Percentiles rank a stretch among this genome's conserved stretches.
These are phyloP conservation scores for Spisula solida DNA, from an alignment of 2,888 invertebrate species.

Conservation along the genomic window DNA sequence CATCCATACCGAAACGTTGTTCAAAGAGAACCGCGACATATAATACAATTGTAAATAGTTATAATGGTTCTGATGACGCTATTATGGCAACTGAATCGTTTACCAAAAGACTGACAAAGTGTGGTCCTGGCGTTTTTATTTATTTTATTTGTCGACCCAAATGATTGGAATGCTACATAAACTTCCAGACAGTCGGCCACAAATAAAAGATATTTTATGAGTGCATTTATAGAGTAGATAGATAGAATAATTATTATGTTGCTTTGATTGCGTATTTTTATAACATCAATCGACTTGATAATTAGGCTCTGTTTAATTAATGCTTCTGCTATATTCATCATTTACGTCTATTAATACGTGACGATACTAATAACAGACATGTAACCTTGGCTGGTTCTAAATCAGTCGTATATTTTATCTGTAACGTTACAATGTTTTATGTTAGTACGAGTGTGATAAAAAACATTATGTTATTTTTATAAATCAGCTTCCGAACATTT, in stretches of 20 bases:
- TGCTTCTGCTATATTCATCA: background rate
- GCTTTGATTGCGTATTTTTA: background rate
- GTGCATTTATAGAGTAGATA: background rate
- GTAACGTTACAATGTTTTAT: no score
- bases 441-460: no score
- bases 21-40: no score
- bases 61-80: no score
- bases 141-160: background rate
- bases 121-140: background rate
- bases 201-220: background rate
- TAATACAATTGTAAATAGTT: no score
- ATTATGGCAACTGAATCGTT: background rate
- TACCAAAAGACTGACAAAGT: background rate
- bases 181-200: background rate
- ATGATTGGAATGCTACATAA: background rate
- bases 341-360: background rate
- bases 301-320: constrained; percentile 4
- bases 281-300: background rate
- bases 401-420: no score
- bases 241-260: background rate
- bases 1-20: no score
- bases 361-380: background rate
- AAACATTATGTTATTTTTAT: no score
- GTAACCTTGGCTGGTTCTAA: background rate
- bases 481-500: no score